Evolutionary conservation across 2,113 vertebrate genomes (phyloP).

Genomic region (Gambusia affinis): DNA sequence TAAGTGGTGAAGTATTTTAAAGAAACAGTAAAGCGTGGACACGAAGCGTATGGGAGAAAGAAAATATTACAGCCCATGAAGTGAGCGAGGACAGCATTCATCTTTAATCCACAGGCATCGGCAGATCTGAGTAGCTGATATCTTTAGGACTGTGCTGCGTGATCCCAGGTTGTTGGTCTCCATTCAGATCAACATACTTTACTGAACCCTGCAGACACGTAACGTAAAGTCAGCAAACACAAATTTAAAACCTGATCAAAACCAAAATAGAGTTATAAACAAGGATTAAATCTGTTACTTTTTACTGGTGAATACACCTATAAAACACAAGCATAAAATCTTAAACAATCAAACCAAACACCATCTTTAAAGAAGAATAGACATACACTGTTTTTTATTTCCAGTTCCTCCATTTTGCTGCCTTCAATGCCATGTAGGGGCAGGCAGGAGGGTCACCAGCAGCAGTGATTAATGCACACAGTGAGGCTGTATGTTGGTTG

Average conservation of each 20-base stretch:
- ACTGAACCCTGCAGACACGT: slow-evolving; percentile 67
- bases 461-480: slow-evolving; percentile 19
- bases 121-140: slow-evolving; percentile 60
- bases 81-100: neutral
- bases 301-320: neutral
- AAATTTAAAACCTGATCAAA: neutral
- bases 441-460: neutral
- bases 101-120: slow-evolving; percentile 61
- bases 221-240: slow-evolving; percentile 19
- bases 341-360: slow-evolving; percentile 6
- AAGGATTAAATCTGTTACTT: neutral
- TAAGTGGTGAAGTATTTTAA: neutral
- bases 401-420: slow-evolving; percentile 13
- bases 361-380: slow-evolving; percentile 17
- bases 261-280: neutral
- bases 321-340: neutral
- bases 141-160: slow-evolving; percentile 17
- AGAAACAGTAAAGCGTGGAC: neutral
- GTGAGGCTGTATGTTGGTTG: slow-evolving; percentile 42
- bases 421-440: slow-evolving; percentile 48
- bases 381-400: slow-evolving; percentile 49
- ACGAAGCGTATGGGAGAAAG: neutral
- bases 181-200: slow-evolving; percentile 71
- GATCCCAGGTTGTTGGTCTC: slow-evolving; percentile 45
- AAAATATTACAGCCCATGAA: neutral